These are phyloP conservation scores for Lophius americanus DNA, from an alignment of 2,797 vertebrate genomes.

Conservation along the genomic window DNA sequence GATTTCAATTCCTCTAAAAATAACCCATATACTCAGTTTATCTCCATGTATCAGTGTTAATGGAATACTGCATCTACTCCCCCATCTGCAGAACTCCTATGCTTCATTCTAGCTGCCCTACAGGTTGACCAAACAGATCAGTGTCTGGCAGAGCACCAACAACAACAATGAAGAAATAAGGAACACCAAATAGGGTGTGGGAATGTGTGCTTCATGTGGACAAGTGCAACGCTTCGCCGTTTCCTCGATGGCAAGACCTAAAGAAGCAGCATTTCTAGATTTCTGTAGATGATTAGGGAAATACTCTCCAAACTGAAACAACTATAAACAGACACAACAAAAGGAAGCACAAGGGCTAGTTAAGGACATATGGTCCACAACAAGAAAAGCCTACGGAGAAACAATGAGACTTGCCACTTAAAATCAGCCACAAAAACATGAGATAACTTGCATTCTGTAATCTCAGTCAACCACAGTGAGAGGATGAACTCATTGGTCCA, in stretches of 20 bases:
- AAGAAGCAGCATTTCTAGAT: not conserved
- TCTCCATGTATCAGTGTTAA: not conserved
- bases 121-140: slow-evolving; percentile 43
- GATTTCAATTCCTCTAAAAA: not conserved
- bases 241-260: not conserved
- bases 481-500: not conserved
- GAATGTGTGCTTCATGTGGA: slow-evolving; percentile 25
- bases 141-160: slow-evolving; percentile 55
- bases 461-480: slow-evolving; percentile 1
- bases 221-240: slow-evolving; percentile 2
- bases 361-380: slow-evolving; percentile 27
- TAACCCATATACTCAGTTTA: not conserved
- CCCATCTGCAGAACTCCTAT: not conserved
- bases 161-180: slow-evolving; percentile 55
- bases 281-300: slow-evolving; percentile 19
- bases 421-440: slow-evolving; percentile 11
- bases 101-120: slow-evolving; percentile 24
- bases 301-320: slow-evolving; percentile 18
- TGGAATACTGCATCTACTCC: not conserved
- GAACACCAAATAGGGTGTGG: slow-evolving; percentile 53
- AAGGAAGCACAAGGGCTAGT: slow-evolving; percentile 16
- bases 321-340: slow-evolving; percentile 45
- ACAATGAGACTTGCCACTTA: slow-evolving; percentile 4
- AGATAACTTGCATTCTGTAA: not conserved
- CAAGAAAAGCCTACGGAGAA: slow-evolving; percentile 1